phyloP scores from a whole-genome alignment of 2,113 vertebrate species.

The Panthera tigris region DNA sequence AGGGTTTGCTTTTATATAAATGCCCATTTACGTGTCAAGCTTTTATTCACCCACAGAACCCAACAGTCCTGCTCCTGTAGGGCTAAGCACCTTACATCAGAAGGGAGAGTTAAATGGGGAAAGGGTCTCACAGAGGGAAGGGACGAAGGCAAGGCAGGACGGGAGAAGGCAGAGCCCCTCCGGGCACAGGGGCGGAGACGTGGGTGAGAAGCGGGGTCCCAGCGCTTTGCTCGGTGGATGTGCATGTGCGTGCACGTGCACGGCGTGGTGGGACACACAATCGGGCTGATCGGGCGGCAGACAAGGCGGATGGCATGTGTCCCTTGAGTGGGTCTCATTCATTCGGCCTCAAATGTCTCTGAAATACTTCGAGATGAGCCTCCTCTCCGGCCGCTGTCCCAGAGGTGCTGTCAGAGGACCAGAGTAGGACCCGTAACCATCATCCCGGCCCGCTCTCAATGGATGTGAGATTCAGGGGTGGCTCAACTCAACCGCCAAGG shows the following conservation, averaged over 20 bases:
- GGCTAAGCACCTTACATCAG: background rate
- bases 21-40: background rate
- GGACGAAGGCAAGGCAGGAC: background rate
- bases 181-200: accelerated
- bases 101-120: background rate
- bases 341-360: background rate
- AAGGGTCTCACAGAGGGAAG: no score
- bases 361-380: background rate
- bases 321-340: background rate
- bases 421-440: no score
- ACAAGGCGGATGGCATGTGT: accelerated
- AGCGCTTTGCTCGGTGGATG: accelerated
- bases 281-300: background rate
- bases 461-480: background rate
- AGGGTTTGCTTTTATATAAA: no score
- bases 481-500: background rate
- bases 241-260: accelerated
- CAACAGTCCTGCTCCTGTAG: background rate
- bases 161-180: background rate
- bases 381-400: background rate
- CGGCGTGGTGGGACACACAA: background rate
- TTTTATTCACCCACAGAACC: background rate
- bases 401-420: background rate
- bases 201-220: background rate
- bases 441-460: background rate